A percentile compares a stretch with the other conserved stretches of the same genome.
Conservation (phyloP, 2,113 vertebrate genomes). For the Tragelaphus scriptus region DNA sequence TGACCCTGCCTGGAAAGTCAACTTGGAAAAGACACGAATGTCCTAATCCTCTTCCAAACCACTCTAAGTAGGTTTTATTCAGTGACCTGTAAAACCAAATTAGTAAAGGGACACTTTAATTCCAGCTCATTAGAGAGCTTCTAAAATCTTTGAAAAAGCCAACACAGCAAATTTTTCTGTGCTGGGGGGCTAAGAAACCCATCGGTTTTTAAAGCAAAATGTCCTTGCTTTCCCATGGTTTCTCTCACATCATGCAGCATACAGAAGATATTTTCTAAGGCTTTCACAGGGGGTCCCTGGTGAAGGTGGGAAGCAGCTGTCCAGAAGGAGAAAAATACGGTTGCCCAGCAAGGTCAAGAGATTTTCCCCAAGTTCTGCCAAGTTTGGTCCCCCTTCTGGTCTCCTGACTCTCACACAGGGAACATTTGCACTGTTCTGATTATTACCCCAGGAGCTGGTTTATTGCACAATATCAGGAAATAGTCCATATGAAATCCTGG, state of each 20-base stretch:
- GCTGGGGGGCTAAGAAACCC: neutral
- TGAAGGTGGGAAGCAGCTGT: neutral
- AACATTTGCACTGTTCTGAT: neutral
- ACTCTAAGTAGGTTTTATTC: constrained; percentile 73
- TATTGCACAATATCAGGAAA: constrained; percentile 68
- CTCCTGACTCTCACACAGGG: neutral
- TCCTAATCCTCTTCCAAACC: constrained; percentile 69
- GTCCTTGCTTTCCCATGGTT: neutral
- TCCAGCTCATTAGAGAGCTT: constrained; percentile 70
- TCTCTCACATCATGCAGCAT: neutral
- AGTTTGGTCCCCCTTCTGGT: neutral
- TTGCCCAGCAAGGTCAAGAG: constrained; percentile 29
- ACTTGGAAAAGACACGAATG: constrained; percentile 58
- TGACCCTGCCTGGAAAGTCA: constrained; percentile 69
- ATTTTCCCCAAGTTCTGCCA: constrained; percentile 9
- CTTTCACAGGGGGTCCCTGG: neutral
- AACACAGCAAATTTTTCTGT: constrained; percentile 55
- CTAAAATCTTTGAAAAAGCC: constrained; percentile 61
- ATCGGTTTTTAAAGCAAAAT: constrained; percentile 10
- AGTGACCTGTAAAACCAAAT: constrained; percentile 68
- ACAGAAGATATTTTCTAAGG: neutral
- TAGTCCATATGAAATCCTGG: constrained; percentile 53
- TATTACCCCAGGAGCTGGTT: constrained; percentile 27
- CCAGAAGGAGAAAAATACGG: neutral
- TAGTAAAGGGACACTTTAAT: constrained; percentile 72